A percentile compares a stretch with the other conserved stretches of the same genome.
Evolutionary conservation across 2,797 vertebrate genomes (phyloP).

Genomic region (Myotis planiceps): DNA sequence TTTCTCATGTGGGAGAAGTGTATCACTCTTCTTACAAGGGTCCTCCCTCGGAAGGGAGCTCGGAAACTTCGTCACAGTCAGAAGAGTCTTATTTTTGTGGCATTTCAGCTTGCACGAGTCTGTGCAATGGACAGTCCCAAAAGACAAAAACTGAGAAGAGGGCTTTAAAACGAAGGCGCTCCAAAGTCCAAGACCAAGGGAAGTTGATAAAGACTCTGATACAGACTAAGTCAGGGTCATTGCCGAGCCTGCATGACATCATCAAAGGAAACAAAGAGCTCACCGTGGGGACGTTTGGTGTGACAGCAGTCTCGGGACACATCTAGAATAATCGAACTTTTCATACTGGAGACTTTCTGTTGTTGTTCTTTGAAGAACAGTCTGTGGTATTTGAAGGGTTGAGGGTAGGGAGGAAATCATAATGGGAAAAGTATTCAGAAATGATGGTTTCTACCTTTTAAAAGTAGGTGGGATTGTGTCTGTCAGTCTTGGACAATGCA

Average conservation of each 20-base stretch:
- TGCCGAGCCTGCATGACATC: conserved; percentile 95
- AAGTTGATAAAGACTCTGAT: conserved; percentile 90
- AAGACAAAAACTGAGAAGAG: conserved; percentile 95
- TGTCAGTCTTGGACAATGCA: conserved; percentile 84
- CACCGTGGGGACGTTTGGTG: conserved; percentile 93
- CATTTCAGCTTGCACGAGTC: conserved; percentile 89
- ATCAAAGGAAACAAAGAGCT: conserved; percentile 97
- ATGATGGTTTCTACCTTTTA: conserved; percentile 82
- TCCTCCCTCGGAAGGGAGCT: conserved; percentile 92
- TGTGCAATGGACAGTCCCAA: conserved; percentile 92
- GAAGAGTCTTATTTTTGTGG: conserved; percentile 94
- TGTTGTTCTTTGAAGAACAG: conserved; percentile 85
- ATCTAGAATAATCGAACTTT: conserved; percentile 88
- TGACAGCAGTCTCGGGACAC: conserved; percentile 93
- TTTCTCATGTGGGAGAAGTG: conserved; percentile 87
- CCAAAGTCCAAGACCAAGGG: conserved; percentile 92
- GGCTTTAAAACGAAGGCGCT: conserved; percentile 91
- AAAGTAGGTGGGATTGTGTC: conserved; percentile 84
- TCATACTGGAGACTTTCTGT: conserved; percentile 82
- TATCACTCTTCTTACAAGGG: conserved; percentile 91
- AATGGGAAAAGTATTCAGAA: conserved; percentile 85
- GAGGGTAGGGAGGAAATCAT: conserved; percentile 76
- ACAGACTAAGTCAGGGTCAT: conserved; percentile 89
- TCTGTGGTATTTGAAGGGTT: conserved; percentile 85
- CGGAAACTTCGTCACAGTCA: conserved; percentile 94